phyloP scores from a whole-genome alignment of 2,113 vertebrate genomes.

The Xenus cinereus region DNA sequence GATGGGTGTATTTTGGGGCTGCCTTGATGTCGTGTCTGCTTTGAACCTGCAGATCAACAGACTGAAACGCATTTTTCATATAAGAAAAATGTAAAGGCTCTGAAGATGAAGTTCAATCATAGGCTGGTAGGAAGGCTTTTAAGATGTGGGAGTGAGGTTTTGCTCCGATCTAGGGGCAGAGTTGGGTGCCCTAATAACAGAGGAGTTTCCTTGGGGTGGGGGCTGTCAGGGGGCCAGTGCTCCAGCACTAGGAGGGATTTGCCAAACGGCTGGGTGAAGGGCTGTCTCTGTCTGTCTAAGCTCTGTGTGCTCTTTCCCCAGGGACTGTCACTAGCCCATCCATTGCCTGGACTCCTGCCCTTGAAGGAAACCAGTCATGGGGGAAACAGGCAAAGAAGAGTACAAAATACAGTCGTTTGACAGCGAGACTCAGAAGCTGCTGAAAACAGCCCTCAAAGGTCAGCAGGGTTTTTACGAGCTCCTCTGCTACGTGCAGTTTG shows the following conservation, averaged over 20 bases:
- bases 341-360: background rate
- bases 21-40: background rate
- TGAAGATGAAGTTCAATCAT: background rate
- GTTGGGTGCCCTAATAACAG: background rate
- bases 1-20: background rate
- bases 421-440: constrained; percentile 85
- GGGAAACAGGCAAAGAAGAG: constrained; percentile 83
- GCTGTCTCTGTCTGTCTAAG: background rate
- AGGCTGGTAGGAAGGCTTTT: background rate
- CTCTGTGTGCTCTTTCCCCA: background rate
- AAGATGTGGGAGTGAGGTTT: background rate
- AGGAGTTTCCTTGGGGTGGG: background rate
- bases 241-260: background rate
- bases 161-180: background rate
- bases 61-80: background rate
- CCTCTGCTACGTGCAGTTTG: background rate
- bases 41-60: background rate
- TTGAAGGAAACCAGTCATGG: constrained; percentile 77
- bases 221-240: background rate
- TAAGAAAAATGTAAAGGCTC: background rate
- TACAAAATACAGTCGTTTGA: constrained; percentile 95
- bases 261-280: background rate
- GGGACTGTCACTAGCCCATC: constrained; percentile 12
- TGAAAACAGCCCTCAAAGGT: constrained; percentile 97
- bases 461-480: background rate